Conservation (phyloP, 2,797 vertebrate species). For the Margarornis squamiger region DNA sequence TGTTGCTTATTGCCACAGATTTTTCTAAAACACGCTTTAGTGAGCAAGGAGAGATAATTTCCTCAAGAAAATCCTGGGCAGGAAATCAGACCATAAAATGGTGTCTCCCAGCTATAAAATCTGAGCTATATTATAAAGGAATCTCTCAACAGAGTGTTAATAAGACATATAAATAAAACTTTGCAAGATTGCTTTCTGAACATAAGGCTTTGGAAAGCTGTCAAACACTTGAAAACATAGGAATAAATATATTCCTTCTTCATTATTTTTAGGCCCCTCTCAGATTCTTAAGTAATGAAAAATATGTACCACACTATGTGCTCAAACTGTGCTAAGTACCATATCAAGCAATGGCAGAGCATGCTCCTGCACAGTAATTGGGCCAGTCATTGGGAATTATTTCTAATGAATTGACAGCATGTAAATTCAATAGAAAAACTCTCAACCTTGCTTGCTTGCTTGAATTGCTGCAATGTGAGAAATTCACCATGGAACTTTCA, state of each 20-base stretch:
- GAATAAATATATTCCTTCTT: background rate
- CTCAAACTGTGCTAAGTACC: background rate
- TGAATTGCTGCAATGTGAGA: background rate
- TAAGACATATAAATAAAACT: background rate
- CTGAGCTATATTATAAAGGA: background rate
- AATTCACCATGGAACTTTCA: background rate
- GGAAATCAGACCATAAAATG: background rate
- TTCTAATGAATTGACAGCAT: background rate
- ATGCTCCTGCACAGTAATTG: background rate
- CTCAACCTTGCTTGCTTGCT: background rate
- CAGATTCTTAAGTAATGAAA: background rate
- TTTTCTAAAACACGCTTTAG: background rate
- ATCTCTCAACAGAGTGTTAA: background rate
- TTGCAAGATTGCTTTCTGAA: background rate
- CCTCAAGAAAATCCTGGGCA: background rate
- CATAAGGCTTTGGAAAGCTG: constrained; percentile 16
- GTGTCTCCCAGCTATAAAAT: background rate
- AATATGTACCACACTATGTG: background rate
- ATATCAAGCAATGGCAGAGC: background rate
- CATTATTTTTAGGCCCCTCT: background rate
- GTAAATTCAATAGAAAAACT: background rate
- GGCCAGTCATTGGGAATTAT: background rate
- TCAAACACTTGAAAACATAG: background rate
- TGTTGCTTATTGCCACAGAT: background rate
- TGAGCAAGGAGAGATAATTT: background rate